A percentile compares a stretch with the other conserved stretches of the same genome.
phyloP scores from a whole-genome alignment of 2,113 vertebrate genomes.

The Alexandromys fortis region DNA sequence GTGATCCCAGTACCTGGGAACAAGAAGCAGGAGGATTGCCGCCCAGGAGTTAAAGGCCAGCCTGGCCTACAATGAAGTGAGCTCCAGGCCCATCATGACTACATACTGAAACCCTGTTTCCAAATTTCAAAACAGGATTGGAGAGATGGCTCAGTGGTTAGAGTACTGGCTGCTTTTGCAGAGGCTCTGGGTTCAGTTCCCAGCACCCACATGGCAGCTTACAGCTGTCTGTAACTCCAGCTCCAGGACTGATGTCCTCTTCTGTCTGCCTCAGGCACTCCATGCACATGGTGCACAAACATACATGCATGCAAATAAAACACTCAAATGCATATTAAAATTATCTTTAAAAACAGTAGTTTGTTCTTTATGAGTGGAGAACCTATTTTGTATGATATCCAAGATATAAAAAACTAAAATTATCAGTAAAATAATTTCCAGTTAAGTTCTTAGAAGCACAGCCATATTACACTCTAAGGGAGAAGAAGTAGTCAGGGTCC shows the following conservation, averaged over 20 bases:
- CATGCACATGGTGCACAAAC: not conserved
- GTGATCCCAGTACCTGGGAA: not conserved
- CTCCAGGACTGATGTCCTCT: not conserved
- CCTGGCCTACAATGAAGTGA: not conserved
- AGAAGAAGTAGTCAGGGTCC: conserved; percentile 15
- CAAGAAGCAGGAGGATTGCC: not conserved
- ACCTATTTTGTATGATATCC: not conserved
- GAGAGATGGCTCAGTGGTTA: not conserved
- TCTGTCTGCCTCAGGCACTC: not conserved
- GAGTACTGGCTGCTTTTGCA: not conserved
- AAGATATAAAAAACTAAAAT: not conserved
- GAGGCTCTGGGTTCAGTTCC: not conserved
- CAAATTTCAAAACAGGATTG: not conserved
- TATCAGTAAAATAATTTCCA: conserved; percentile 16
- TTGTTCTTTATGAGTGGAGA: conserved; percentile 43
- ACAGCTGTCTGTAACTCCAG: not conserved
- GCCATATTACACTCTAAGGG: not conserved
- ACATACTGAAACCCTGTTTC: not conserved
- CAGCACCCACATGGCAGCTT: not conserved
- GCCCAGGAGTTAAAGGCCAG: not conserved
- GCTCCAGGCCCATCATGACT: not conserved
- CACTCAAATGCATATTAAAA: not conserved
- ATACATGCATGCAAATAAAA: not conserved
- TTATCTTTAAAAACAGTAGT: not conserved
- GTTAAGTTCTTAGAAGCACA: conserved; percentile 20